Conservation (phyloP, 2,888 invertebrate species). For the Stictocephala bisonia region DNA sequence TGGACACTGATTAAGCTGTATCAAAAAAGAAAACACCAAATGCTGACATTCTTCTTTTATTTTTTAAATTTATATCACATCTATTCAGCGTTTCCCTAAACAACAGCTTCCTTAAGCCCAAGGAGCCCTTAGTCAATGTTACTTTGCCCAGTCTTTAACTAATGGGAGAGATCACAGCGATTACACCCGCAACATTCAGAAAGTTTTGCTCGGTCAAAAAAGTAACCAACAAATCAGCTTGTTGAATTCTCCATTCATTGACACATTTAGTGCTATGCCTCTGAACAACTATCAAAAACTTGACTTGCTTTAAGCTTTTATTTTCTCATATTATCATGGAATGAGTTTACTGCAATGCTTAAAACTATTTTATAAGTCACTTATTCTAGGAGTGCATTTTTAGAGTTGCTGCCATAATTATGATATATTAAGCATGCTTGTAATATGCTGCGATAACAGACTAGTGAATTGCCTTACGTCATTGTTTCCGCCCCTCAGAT, state of each 20-base stretch:
- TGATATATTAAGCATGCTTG: conserved; percentile 1
- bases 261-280: conserved; percentile 1
- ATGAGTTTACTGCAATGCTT: conserved; percentile 27
- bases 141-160: too few relatives aligned
- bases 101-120: too few relatives aligned
- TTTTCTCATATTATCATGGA: conserved; percentile 9
- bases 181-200: conserved; percentile 14
- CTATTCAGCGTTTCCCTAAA: too few relatives aligned
- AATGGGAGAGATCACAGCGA: too few relatives aligned
- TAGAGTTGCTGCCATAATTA: neutral
- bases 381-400: neutral
- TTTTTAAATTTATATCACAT: too few relatives aligned
- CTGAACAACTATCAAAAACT: neutral
- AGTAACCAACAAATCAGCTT: too few relatives aligned
- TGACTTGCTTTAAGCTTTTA: conserved; percentile 22
- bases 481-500: conserved; percentile 69
- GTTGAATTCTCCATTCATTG: neutral
- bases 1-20: too few relatives aligned
- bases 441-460: conserved; percentile 13
- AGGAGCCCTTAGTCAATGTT: too few relatives aligned
- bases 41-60: too few relatives aligned
- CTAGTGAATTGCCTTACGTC: conserved; percentile 30
- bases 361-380: conserved; percentile 8
- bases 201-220: conserved; percentile 41
- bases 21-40: too few relatives aligned